Conservation (phyloP, 2,888 invertebrate genomes). For the Erebia ligea region DNA sequence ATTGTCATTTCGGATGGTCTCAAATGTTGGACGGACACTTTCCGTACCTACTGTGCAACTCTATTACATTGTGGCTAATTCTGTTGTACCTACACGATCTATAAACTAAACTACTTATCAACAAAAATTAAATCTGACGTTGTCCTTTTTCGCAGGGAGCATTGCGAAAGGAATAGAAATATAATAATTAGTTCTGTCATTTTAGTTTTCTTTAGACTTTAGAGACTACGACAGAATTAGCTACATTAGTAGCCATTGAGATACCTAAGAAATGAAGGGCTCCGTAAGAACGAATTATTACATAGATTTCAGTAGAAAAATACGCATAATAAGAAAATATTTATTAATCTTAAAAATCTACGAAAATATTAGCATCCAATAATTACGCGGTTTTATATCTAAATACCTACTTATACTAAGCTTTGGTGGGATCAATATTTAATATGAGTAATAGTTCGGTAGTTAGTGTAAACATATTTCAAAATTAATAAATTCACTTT, state of each 20-base stretch:
- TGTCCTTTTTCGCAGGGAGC: too few species aligned
- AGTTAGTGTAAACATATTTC: slow-evolving; percentile 45
- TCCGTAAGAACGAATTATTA: slow-evolving; percentile 10
- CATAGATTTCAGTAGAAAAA: slow-evolving; percentile 35
- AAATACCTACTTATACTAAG: slow-evolving; percentile 79
- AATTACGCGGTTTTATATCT: slow-evolving; percentile 59
- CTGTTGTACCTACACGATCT: too few species aligned
- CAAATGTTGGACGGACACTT: too few species aligned
- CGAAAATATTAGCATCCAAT: slow-evolving; percentile 45
- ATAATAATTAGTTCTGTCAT: too few species aligned
- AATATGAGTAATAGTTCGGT: slow-evolving; percentile 63
- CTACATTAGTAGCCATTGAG: background rate
- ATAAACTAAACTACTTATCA: too few species aligned
- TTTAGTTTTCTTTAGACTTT: too few species aligned
- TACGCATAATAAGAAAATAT: slow-evolving; percentile 36
- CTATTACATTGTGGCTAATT: too few species aligned
- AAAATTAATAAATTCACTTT: slow-evolving; percentile 21
- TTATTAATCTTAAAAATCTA: slow-evolving; percentile 46
- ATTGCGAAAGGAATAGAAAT: too few species aligned
- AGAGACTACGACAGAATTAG: too few species aligned
- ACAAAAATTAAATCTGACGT: too few species aligned
- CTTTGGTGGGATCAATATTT: slow-evolving; percentile 82
- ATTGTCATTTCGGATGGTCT: too few species aligned
- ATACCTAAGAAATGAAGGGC: background rate
- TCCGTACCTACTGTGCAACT: too few species aligned